Evolutionary conservation across 2,113 vertebrate genomes (phyloP).

Genomic region (Percina caprodes): DNA sequence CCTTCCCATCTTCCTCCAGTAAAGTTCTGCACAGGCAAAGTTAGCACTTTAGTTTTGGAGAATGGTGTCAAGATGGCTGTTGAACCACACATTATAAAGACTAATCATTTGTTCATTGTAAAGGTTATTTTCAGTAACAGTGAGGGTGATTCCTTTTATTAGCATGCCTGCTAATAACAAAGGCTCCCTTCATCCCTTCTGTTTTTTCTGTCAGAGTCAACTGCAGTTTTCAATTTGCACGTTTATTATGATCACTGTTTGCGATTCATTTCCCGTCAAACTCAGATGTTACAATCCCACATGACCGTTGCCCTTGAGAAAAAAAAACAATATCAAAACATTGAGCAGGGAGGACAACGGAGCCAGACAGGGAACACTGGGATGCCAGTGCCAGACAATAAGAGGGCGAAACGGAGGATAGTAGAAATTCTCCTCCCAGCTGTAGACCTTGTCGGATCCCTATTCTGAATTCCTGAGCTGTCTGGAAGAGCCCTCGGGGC

Average conservation of each 20-base stretch:
- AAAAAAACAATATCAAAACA: conserved; percentile 77
- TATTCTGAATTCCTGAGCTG: conserved; percentile 86
- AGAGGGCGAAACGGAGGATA: conserved; percentile 79
- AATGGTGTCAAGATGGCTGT: not conserved
- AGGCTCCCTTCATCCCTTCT: conserved; percentile 41
- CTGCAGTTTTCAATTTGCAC: conserved; percentile 57
- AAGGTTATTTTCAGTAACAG: conserved; percentile 35
- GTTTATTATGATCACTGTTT: conserved; percentile 67
- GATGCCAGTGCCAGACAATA: conserved; percentile 83
- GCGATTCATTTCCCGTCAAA: conserved; percentile 78
- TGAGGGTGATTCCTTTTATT: conserved; percentile 25
- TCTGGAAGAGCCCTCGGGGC: conserved; percentile 81
- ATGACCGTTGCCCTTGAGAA: conserved; percentile 72
- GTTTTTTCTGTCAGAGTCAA: conserved; percentile 52
- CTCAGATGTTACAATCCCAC: conserved; percentile 67
- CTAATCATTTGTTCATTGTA: not conserved
- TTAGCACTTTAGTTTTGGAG: not conserved
- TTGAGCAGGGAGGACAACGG: conserved; percentile 83
- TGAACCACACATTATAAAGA: conserved; percentile 18
- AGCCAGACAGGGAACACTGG: conserved; percentile 83
- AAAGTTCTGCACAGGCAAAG: not conserved
- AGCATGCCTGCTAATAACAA: conserved; percentile 47
- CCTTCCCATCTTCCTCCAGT: conserved; percentile 27
- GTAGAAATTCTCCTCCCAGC: conserved; percentile 86
- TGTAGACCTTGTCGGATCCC: conserved; percentile 84